Conservation (phyloP, 53 echinoderm and acorn worm genomes). For the Mesocentrotus franciscanus region DNA sequence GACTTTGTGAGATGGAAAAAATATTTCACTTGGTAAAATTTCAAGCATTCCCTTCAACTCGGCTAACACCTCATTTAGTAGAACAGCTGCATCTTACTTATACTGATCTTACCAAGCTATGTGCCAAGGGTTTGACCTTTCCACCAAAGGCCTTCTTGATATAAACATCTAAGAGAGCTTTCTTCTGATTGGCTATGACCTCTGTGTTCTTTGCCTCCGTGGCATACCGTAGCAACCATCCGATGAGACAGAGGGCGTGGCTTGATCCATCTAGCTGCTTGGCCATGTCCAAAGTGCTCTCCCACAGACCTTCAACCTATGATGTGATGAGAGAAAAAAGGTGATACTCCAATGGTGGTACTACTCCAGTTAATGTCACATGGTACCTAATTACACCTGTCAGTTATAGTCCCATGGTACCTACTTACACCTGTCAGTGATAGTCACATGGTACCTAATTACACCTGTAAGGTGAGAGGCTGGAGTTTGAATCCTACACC, state of each 20-base stretch:
- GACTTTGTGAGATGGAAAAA: no score
- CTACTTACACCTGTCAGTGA: no score
- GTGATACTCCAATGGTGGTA: not conserved
- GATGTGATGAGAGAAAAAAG: not conserved
- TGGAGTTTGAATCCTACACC: no score
- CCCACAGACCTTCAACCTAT: slow-evolving; percentile 79
- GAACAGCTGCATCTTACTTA: no score
- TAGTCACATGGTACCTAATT: no score
- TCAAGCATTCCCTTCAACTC: no score
- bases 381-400: no score
- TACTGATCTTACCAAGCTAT: slow-evolving; percentile 81
- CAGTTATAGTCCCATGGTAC: no score
- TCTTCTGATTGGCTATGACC: slow-evolving; percentile 59
- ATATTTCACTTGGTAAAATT: no score
- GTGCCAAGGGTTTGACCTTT: slow-evolving; percentile 80
- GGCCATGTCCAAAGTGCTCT: slow-evolving; percentile 66
- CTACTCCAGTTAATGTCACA: not conserved
- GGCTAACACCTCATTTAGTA: no score
- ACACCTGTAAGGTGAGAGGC: no score
- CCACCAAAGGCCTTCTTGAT: slow-evolving; percentile 88
- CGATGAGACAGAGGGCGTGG: slow-evolving; percentile 82
- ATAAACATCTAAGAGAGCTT: slow-evolving; percentile 79
- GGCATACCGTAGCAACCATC: slow-evolving; percentile 77
- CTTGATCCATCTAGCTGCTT: slow-evolving; percentile 71
- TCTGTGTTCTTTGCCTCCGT: slow-evolving; percentile 69